phyloP scores from a whole-genome alignment of 2,888 invertebrate genomes.

The Caenorhabditis sp. region DNA sequence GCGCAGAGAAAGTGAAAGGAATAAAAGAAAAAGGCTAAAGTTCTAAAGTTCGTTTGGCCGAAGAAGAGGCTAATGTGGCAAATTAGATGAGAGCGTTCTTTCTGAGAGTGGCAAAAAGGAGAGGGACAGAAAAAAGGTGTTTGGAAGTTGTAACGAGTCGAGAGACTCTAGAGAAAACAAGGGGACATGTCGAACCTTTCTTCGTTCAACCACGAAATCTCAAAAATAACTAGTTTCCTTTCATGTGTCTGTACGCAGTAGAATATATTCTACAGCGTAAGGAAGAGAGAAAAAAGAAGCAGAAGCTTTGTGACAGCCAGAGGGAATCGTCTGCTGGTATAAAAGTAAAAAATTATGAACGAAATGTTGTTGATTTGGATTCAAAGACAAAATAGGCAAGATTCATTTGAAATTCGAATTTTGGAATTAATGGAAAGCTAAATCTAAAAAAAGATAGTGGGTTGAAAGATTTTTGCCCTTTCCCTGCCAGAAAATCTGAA shows the following conservation, averaged over 20 bases:
- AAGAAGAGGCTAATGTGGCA: slow-evolving; percentile 26
- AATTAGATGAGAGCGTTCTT: no score
- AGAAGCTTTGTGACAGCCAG: slow-evolving; percentile 26
- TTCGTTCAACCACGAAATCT: slow-evolving; percentile 23
- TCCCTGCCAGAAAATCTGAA: neutral
- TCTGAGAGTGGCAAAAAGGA: neutral
- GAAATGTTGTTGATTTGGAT: no score
- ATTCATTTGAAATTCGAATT: no score
- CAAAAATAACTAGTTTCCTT: slow-evolving; percentile 28
- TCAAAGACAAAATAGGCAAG: no score
- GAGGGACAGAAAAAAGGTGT: neutral
- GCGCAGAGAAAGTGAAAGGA: slow-evolving; percentile 21
- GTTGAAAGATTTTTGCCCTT: neutral
- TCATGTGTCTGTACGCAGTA: neutral
- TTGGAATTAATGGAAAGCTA: no score
- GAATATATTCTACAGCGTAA: neutral
- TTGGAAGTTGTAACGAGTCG: no score
- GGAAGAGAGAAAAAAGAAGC: neutral
- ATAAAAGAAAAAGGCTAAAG: slow-evolving; percentile 6
- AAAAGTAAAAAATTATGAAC: neutral
- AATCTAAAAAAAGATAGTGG: neutral
- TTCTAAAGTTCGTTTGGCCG: no score
- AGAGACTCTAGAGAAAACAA: slow-evolving; percentile 17
- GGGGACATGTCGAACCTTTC: neutral
- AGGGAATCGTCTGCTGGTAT: neutral